Percentiles rank a stretch among this genome's conserved stretches.
These are phyloP conservation scores for Lates japonicus DNA, from an alignment of 2,797 vertebrate genomes.

Conservation along the genomic window DNA sequence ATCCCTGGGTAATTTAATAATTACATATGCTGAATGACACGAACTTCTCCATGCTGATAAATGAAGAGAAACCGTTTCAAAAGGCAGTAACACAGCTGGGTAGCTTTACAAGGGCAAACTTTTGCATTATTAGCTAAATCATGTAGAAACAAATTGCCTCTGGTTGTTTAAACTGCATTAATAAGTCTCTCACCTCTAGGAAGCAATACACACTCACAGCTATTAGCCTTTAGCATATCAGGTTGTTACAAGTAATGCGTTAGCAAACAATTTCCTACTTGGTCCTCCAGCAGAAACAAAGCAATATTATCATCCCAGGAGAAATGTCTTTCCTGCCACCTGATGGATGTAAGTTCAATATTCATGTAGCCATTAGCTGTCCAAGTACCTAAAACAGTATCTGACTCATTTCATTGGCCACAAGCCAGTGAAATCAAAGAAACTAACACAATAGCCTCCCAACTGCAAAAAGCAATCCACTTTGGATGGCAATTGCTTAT, in stretches of 20 bases:
- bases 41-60: background rate
- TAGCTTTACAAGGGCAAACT: background rate
- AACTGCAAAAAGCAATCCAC: background rate
- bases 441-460: background rate
- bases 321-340: background rate
- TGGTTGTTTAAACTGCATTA: slow-evolving; percentile 19
- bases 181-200: background rate
- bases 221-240: slow-evolving; percentile 6
- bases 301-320: background rate
- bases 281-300: slow-evolving; percentile 13
- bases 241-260: background rate
- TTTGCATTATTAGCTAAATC: slow-evolving; percentile 10
- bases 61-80: slow-evolving; percentile 7
- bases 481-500: background rate
- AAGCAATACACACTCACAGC: slow-evolving; percentile 2
- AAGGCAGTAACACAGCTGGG: background rate
- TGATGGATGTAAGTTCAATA: slow-evolving; percentile 11
- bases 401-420: background rate
- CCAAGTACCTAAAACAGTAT: background rate
- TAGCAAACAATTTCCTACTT: background rate
- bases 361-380: background rate
- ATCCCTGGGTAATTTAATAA: slow-evolving; percentile 22
- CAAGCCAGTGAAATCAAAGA: slow-evolving; percentile 9
- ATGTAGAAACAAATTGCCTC: slow-evolving; percentile 21
- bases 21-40: background rate